Percentiles rank a stretch among this genome's conserved stretches.
Evolutionary conservation across 2,888 invertebrate species (phyloP).

Genomic region (Chrysolina haemoptera): DNA sequence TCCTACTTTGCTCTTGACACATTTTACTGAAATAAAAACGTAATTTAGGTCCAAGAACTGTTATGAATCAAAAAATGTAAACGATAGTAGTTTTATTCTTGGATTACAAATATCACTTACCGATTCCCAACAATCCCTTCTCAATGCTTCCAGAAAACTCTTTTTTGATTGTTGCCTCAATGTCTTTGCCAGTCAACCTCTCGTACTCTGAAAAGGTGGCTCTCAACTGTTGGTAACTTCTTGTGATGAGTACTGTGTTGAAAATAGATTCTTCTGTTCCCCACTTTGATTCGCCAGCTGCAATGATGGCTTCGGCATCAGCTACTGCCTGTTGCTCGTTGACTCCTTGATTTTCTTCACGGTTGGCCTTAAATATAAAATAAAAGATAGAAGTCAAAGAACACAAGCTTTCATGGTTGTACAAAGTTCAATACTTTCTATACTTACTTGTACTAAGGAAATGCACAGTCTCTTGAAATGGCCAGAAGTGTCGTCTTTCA

Average conservation of each 20-base stretch:
- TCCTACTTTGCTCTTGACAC: constrained; percentile 90
- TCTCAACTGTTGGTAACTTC: constrained; percentile 91
- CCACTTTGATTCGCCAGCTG: constrained; percentile 88
- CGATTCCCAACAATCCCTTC: constrained; percentile 90
- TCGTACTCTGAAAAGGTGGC: constrained; percentile 90
- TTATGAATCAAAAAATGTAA: no score
- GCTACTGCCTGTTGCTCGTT: constrained; percentile 85
- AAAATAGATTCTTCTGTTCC: constrained; percentile 93
- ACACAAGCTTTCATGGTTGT: no score
- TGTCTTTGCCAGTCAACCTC: constrained; percentile 84
- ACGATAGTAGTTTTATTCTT: background rate
- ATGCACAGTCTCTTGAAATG: constrained; percentile 94
- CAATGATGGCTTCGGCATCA: constrained; percentile 85
- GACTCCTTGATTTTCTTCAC: constrained; percentile 90
- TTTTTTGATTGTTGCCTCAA: constrained; percentile 87
- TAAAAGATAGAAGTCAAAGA: no score
- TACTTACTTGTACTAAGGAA: constrained; percentile 79
- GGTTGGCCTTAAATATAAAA: constrained; percentile 75
- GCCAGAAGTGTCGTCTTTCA: constrained; percentile 95
- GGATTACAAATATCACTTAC: constrained; percentile 72
- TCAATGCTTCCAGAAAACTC: constrained; percentile 92
- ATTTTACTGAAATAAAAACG: constrained; percentile 77
- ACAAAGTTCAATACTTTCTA: background rate
- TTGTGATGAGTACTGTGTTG: constrained; percentile 86
- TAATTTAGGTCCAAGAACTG: background rate